phyloP scores from a whole-genome alignment of 2,797 vertebrate species.

The Sylvia borin region DNA sequence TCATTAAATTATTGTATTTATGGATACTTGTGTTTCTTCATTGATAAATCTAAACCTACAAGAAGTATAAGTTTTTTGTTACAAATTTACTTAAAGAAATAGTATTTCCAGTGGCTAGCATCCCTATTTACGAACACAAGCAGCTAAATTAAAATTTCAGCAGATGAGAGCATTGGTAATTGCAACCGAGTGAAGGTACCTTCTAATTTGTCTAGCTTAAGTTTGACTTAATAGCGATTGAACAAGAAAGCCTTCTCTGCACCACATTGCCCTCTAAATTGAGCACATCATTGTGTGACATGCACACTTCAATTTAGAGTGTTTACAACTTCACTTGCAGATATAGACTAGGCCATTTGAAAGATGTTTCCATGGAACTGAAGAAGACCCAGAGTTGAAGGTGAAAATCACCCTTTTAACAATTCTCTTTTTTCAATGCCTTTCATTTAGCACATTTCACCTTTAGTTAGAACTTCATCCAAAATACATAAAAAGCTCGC shows the following conservation, averaged over 20 bases:
- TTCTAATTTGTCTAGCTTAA: conserved; percentile 16
- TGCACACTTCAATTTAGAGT: not conserved
- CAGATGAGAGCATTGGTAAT: not conserved
- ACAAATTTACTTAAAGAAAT: not conserved
- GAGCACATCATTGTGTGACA: not conserved
- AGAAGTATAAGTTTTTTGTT: not conserved
- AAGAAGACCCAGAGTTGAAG: not conserved
- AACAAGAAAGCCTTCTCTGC: not conserved
- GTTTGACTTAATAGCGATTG: not conserved
- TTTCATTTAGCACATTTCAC: not conserved
- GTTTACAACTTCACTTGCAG: not conserved
- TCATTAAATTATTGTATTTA: not conserved
- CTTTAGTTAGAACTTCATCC: not conserved
- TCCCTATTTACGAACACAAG: not conserved
- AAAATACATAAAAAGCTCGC: not conserved
- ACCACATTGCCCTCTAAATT: not conserved
- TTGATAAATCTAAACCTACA: not conserved
- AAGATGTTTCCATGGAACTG: not conserved
- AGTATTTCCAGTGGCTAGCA: not conserved
- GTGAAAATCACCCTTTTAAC: not conserved
- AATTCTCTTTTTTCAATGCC: not conserved
- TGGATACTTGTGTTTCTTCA: not conserved
- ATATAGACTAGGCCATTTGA: not conserved
- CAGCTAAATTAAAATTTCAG: not conserved
- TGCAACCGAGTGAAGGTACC: not conserved